Conservation (phyloP, 2,888 invertebrate genomes). For the Hirtodrosophila alboralis region DNA sequence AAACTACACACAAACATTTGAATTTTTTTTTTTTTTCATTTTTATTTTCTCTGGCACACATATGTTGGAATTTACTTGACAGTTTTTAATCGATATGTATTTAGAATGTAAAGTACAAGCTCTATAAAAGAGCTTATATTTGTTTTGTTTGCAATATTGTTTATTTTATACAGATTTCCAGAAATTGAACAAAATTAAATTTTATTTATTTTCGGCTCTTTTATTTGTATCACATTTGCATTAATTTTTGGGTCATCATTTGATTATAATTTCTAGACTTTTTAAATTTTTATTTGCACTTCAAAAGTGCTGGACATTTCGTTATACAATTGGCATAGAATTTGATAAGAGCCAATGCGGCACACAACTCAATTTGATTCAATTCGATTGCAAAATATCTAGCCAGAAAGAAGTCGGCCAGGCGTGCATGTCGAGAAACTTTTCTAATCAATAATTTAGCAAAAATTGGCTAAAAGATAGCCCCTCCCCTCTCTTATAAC, state of each 20-base stretch:
- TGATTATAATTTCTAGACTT: constrained; percentile 25
- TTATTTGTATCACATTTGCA: constrained; percentile 1
- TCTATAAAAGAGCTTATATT: not conserved
- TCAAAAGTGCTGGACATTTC: constrained; percentile 12
- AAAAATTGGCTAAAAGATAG: constrained; percentile 38
- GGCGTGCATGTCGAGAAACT: constrained; percentile 55
- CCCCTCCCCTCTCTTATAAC: too few relatives aligned
- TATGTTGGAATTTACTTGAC: constrained; percentile 41
- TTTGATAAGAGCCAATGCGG: constrained; percentile 20
- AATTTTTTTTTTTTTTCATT: constrained; percentile 19
- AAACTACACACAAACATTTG: constrained; percentile 19
- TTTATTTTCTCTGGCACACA: constrained; percentile 14
- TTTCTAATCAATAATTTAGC: constrained; percentile 72
- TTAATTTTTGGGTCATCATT: constrained; percentile 17
- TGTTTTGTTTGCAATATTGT: not conserved
- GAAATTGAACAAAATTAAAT: not conserved
- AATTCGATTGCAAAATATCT: constrained; percentile 31
- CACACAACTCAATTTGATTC: constrained; percentile 43
- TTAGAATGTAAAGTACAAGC: too few relatives aligned
- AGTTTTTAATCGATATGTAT: constrained; percentile 20
- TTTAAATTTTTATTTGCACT: constrained; percentile 5
- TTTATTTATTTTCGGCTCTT: not conserved
- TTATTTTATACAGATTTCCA: not conserved
- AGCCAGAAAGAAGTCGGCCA: constrained; percentile 32
- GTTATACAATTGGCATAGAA: constrained; percentile 49